Conservation (phyloP, 1,140 invertebrate genomes). For the Radopholus similis region DNA sequence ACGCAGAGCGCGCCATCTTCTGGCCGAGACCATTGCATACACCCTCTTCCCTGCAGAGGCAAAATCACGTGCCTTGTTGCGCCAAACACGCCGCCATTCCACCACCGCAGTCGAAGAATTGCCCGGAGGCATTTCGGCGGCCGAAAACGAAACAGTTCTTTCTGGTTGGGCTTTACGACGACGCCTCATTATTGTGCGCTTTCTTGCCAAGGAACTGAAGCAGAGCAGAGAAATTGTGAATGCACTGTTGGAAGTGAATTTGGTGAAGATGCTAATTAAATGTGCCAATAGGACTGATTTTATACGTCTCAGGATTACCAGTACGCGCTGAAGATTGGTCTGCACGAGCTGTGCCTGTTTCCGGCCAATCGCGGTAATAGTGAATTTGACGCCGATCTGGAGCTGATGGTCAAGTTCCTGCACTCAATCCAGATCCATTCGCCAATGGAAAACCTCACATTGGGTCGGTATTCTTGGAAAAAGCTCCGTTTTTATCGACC, state of each 20-base stretch:
- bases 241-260: slow-evolving; percentile 38
- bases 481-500: slow-evolving; percentile 12
- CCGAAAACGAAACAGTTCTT: background rate
- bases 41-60: slow-evolving; percentile 33
- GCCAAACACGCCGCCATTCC: background rate
- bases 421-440: slow-evolving; percentile 39
- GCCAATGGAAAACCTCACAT: slow-evolving; percentile 31
- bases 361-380: slow-evolving; percentile 8
- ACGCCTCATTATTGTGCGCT: slow-evolving; percentile 27
- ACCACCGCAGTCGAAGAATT: background rate
- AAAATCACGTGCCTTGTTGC: background rate
- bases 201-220: slow-evolving; percentile 27
- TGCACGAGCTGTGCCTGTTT: slow-evolving; percentile 37
- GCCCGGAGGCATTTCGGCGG: background rate
- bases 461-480: slow-evolving; percentile 17
- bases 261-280: slow-evolving; percentile 15
- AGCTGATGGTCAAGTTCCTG: slow-evolving; percentile 35
- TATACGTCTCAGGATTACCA: slow-evolving; percentile 37
- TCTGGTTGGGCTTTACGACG: slow-evolving; percentile 27
- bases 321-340: slow-evolving; percentile 45
- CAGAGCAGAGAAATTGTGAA: slow-evolving; percentile 18
- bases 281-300: background rate
- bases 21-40: slow-evolving; percentile 44
- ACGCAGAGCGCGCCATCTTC: slow-evolving; percentile 30
- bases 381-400: slow-evolving; percentile 36